Base-by-base conservation (phyloP, 1,140 invertebrate species). In the Brachionus rubens region DNA sequence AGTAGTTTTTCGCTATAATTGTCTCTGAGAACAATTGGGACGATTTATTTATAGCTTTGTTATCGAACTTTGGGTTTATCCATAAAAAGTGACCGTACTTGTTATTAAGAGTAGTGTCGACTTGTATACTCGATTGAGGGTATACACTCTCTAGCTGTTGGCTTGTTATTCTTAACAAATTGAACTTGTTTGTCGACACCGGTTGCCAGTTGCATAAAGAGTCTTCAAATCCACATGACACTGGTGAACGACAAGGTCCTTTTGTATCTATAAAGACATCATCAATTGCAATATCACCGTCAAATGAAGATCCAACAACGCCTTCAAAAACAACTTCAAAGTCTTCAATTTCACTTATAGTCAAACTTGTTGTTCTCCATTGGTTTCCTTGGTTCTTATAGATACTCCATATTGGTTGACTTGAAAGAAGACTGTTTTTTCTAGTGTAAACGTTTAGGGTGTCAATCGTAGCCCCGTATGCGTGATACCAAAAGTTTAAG, bases 281-380 rank as follows among this genome's bases (percentile, higher is more conserved):
- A 81, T 91, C 90, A 16, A 91, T 87, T 9, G 90, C 90, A 79
- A 91, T 90, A 78, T 91, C 89, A 16, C 89, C 90, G 79, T 89
- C 83, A 65, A 86, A 87, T 76, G 89, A 90, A 72, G 85, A 86
- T 6, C 90, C 90, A 7, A 90, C 86, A 62, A 86, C 86, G 1
- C 43, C n/a, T 46, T 16, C 43, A 46, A 46, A 46, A 10, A 46
- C n/a, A 46, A 62, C 40, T 47, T 76, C 52, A 52, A 16, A 65
- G 7, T 48, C 40, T 40, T 62, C 54, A 48, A 0, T 2, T 65
- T 59, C 54, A 26, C 7, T 30, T 26, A 75, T 59, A 0, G 50
- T 56, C 21, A 81, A 77, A 19, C 48, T 47, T 5, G 78, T 79
- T 19, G 76, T 77, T 56, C 77, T 59, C 82, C 82, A 82, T 46